phyloP scores from a whole-genome alignment of 2,113 vertebrate genomes.

The Cariama cristata region DNA sequence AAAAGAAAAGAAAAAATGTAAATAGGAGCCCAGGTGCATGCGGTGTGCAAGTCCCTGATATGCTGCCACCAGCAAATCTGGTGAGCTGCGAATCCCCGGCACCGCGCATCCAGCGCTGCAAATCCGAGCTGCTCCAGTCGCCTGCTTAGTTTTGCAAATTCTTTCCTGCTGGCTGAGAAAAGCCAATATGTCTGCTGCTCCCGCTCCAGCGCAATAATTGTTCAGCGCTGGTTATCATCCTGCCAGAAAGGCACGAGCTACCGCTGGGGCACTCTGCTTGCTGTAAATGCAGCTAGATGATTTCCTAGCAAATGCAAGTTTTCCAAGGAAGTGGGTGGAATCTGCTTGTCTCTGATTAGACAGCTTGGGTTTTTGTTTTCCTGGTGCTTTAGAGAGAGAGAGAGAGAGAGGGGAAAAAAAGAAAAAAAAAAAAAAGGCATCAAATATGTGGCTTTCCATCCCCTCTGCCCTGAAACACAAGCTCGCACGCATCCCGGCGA shows the following conservation, averaged over 20 bases:
- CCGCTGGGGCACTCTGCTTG: conserved; percentile 49
- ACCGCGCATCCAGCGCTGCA: not conserved
- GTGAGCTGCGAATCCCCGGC: conserved; percentile 49
- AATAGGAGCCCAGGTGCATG: conserved; percentile 60
- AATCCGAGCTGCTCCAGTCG: conserved; percentile 36
- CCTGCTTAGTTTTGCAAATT: conserved; percentile 73
- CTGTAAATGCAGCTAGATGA: conserved; percentile 50
- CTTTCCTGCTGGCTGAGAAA: conserved; percentile 68
- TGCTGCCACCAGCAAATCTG: conserved; percentile 55
- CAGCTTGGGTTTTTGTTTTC: conserved; percentile 58
- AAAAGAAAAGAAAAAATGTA: not conserved
- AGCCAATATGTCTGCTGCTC: conserved; percentile 72
- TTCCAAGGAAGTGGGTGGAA: conserved; percentile 69
- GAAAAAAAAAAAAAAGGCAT: not conserved
- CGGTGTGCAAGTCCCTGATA: conserved; percentile 29
- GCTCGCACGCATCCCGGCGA: conserved; percentile 37
- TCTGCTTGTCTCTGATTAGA: conserved; percentile 66
- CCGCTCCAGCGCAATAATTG: conserved; percentile 62
- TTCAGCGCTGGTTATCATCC: conserved; percentile 61
- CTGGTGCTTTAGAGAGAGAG: conserved; percentile 41
- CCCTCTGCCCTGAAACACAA: conserved; percentile 57
- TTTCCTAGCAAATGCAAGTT: conserved; percentile 64
- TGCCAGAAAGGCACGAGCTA: conserved; percentile 55
- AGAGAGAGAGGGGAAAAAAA: accelerated
- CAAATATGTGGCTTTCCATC: conserved; percentile 45